A percentile compares a stretch with the other conserved stretches of the same genome.
Conservation (phyloP, 2,888 invertebrate species). For the Torymus texanus region DNA sequence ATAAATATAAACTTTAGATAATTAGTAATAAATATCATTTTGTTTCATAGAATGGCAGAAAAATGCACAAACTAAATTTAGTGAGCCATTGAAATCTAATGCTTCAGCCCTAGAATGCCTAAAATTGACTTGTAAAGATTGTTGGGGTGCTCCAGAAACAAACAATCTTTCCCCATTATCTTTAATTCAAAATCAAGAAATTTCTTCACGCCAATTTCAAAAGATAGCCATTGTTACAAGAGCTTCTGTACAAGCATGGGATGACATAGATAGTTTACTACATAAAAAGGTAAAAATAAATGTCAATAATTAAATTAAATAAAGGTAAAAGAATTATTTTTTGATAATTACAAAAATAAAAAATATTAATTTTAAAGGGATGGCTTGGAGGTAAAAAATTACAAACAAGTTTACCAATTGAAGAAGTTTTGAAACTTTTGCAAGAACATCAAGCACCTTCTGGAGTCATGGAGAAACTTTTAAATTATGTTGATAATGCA, state of each 20-base stretch:
- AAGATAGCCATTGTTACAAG: constrained; percentile 83
- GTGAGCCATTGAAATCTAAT: constrained; percentile 65
- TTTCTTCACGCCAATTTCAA: constrained; percentile 80
- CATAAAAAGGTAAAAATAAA: constrained; percentile 78
- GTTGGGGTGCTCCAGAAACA: constrained; percentile 78
- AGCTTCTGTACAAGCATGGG: constrained; percentile 79
- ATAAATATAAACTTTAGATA: background rate
- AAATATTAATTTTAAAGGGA: constrained; percentile 67
- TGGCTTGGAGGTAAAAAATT: constrained; percentile 76
- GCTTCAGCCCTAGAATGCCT: constrained; percentile 77
- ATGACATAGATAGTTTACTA: constrained; percentile 79
- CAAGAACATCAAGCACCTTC: constrained; percentile 73
- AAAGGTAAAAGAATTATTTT: too few relatives aligned
- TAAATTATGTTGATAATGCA: constrained; percentile 77
- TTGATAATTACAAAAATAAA: too few relatives aligned
- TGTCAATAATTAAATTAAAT: background rate
- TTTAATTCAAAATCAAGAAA: constrained; percentile 77
- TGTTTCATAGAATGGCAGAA: constrained; percentile 79
- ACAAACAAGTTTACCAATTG: constrained; percentile 74
- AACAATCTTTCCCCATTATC: constrained; percentile 78
- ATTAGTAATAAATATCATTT: background rate
- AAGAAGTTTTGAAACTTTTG: constrained; percentile 75
- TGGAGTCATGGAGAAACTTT: constrained; percentile 77
- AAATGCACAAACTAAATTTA: constrained; percentile 74
- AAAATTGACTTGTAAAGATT: constrained; percentile 76